Evolutionary conservation across 2,888 invertebrate species (phyloP), one percentile per base, ranked within the genome.

Genomic region (Drosophila pegasa): DNA sequence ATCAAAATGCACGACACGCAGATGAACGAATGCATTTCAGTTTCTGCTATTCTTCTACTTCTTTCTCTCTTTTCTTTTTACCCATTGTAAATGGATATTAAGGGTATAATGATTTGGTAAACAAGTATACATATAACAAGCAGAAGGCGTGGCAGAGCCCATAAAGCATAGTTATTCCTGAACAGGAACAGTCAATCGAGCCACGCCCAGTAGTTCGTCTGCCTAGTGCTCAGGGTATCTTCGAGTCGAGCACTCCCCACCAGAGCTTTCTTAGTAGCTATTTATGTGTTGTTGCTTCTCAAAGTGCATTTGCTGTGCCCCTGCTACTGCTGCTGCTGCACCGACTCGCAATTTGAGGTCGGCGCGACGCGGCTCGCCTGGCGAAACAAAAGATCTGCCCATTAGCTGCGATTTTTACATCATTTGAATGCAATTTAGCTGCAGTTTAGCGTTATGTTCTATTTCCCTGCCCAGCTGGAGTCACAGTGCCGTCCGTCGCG

Each of bases 351-450:
- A 29, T 81, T 82, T 82, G 88, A 87, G 88, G 81, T 87, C 81
- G 81, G 51, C 40, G 62, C 29, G 35, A 61, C 62, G 18, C 27
- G 29, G 25, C 62, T 18, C 18, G 43, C 22, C 61, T 43, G 66
- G 75, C 75, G 68, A 56, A 84, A 81, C 71, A 85, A 67, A 81
- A 84, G 82, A 78, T 65, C 55, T 69, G 60, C 71, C 81, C 85
- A 82, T 82, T 82, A 82, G 79, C 63, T 79, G 76, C 72, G 86
- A 82, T 82, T 82, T 81, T 85, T 82, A 71, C 81, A 82, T 82
- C 82, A 82, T 87, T 82, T 82, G 76, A 82, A 82, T 85, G 81
- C 80, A 82, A 82, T 82, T 82, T 87, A 87, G 88, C 65, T 79
- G 69, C 80, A 87, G 87, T 75, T 82, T 82, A 82, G 70, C 81